phyloP scores from a whole-genome alignment of 1,140 invertebrate genomes.

The Adelges cooleyi region DNA sequence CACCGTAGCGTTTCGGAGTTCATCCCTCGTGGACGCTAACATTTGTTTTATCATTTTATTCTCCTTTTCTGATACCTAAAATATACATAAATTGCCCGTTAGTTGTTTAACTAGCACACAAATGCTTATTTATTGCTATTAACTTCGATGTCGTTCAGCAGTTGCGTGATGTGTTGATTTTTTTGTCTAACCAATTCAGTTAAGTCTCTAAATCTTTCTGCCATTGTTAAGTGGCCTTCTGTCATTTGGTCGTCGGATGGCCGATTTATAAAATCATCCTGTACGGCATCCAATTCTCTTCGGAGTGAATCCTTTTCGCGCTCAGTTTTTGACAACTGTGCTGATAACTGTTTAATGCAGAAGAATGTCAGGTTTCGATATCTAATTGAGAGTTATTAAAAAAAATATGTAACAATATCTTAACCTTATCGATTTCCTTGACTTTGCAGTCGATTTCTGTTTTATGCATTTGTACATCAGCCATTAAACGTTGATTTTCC shows the following conservation, averaged over 20 bases:
- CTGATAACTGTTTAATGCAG: slow-evolving; percentile 32
- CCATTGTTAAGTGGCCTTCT: slow-evolving; percentile 8
- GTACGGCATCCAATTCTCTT: slow-evolving; percentile 37
- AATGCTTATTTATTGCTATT: slow-evolving; percentile 2
- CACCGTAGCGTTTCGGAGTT: slow-evolving; percentile 51
- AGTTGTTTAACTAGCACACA: neutral
- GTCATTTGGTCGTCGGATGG: slow-evolving; percentile 28
- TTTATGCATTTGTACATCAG: slow-evolving; percentile 34
- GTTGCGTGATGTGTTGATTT: slow-evolving; percentile 54
- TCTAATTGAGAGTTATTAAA: slow-evolving; percentile 29
- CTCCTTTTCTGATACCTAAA: slow-evolving; percentile 44
- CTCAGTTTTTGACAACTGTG: slow-evolving; percentile 43
- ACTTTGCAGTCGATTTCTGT: slow-evolving; percentile 34
- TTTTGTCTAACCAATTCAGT: slow-evolving; percentile 46
- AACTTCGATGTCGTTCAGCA: slow-evolving; percentile 54
- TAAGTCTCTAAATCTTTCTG: slow-evolving; percentile 41
- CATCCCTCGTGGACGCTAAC: slow-evolving; percentile 46
- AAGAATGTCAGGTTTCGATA: slow-evolving; percentile 10
- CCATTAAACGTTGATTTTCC: slow-evolving; percentile 34
- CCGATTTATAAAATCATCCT: slow-evolving; percentile 33
- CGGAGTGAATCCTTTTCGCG: slow-evolving; percentile 40
- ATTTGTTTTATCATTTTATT: slow-evolving; percentile 49
- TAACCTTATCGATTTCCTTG: slow-evolving; percentile 40
- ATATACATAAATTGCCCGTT: neutral
- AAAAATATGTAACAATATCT: slow-evolving; percentile 29